Conservation (phyloP, 1,140 invertebrate species). For the Ylistrum balloti region DNA sequence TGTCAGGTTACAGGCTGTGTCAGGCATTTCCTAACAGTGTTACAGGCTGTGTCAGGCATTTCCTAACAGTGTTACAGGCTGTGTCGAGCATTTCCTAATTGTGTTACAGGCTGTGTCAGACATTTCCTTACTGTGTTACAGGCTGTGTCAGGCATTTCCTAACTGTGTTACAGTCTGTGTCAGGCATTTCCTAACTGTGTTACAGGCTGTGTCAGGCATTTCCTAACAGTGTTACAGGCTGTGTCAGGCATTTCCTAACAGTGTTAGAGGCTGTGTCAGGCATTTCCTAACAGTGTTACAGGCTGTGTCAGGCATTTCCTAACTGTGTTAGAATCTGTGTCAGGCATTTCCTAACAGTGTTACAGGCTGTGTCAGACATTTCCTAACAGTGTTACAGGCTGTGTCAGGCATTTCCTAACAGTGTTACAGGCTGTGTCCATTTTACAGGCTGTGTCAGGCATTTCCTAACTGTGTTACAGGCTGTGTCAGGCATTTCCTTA, state of each 20-base stretch:
- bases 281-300: neutral
- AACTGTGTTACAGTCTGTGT: too few species aligned
- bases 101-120: too few species aligned
- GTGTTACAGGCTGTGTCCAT: too few species aligned
- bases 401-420: neutral
- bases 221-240: neutral
- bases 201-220: neutral
- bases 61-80: neutral
- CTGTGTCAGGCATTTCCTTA: neutral
- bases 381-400: neutral
- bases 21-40: neutral
- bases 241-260: neutral
- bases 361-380: neutral
- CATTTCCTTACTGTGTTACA: neutral
- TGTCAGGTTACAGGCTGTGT: neutral
- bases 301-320: neutral
- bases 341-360: too few species aligned
- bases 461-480: neutral
- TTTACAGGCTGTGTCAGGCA: neutral
- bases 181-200: too few species aligned
- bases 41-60: neutral
- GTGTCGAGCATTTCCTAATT: neutral
- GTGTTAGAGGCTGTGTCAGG: too few species aligned
- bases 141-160: neutral
- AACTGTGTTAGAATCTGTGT: too few species aligned